These are phyloP conservation scores for Hormaphis cornu DNA, from an alignment of 1,140 invertebrate species.

Conservation along the genomic window DNA sequence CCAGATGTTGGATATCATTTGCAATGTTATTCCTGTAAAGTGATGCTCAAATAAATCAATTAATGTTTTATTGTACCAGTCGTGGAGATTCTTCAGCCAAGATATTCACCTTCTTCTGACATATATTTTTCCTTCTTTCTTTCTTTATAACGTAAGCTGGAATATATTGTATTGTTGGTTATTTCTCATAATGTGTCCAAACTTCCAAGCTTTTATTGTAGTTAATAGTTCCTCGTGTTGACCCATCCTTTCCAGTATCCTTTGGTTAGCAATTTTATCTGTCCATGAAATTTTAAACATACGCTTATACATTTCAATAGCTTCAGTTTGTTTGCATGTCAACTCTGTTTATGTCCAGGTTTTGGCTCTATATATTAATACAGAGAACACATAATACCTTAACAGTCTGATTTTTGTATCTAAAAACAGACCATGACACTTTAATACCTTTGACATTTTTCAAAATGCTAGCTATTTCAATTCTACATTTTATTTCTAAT, in stretches of 20 bases:
- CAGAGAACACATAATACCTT: conserved; percentile 25
- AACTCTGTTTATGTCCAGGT: conserved; percentile 26
- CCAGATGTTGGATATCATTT: too few species aligned
- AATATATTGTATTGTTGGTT: neutral
- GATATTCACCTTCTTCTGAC: too few species aligned
- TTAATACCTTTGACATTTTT: neutral
- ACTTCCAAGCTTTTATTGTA: neutral
- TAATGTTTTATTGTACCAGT: too few species aligned
- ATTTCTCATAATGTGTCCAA: neutral
- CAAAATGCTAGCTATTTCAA: neutral
- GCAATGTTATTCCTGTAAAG: too few species aligned
- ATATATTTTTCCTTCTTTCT: conserved; percentile 9
- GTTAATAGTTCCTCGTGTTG: neutral
- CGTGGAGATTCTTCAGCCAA: neutral
- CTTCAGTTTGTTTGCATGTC: neutral
- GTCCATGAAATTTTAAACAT: neutral
- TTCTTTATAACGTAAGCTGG: neutral
- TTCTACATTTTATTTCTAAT: conserved; percentile 3
- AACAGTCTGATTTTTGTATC: conserved; percentile 22
- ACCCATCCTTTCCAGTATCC: neutral
- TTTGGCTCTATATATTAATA: conserved; percentile 28
- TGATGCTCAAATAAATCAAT: too few species aligned
- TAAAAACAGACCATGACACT: neutral
- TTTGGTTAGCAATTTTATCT: neutral
- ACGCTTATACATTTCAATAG: conserved; percentile 3